Percentiles rank a stretch among this genome's conserved stretches.
Conservation (phyloP, 2,113 vertebrate genomes). For the Tragelaphus strepsiceros region DNA sequence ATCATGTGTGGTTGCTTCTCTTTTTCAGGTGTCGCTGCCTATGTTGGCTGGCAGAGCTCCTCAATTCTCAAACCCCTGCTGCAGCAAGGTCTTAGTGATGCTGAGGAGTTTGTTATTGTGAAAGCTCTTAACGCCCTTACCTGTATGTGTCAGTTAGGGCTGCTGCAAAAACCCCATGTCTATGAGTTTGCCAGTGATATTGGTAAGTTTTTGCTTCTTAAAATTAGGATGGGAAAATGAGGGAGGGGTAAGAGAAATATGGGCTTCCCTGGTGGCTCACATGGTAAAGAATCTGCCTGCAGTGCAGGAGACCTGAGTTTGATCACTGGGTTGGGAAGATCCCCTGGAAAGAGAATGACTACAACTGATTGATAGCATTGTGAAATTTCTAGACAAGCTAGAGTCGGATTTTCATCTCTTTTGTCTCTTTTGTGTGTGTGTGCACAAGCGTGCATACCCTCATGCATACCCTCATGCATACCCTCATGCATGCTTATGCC, state of each 20-base stretch:
- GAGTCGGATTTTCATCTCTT: neutral
- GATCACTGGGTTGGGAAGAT: neutral
- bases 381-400: neutral
- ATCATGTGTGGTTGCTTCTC: neutral
- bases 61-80: conserved; percentile 97
- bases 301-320: neutral
- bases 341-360: neutral
- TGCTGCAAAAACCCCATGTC: conserved; percentile 96
- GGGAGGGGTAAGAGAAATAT: neutral
- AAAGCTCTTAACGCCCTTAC: conserved; percentile 96
- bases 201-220: conserved; percentile 81
- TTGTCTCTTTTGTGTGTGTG: neutral
- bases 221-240: neutral
- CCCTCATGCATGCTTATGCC: neutral
- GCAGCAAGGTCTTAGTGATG: conserved; percentile 97
- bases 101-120: conserved; percentile 98
- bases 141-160: conserved; percentile 96
- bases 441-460: neutral
- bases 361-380: neutral
- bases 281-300: neutral
- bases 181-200: conserved; percentile 97
- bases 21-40: conserved; percentile 93
- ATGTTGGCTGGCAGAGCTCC: conserved; percentile 99
- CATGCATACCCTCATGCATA: neutral
- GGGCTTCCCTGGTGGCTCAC: neutral